Evolutionary conservation across 2,888 invertebrate genomes (phyloP).

Genomic region (Drosophila basisetae): DNA sequence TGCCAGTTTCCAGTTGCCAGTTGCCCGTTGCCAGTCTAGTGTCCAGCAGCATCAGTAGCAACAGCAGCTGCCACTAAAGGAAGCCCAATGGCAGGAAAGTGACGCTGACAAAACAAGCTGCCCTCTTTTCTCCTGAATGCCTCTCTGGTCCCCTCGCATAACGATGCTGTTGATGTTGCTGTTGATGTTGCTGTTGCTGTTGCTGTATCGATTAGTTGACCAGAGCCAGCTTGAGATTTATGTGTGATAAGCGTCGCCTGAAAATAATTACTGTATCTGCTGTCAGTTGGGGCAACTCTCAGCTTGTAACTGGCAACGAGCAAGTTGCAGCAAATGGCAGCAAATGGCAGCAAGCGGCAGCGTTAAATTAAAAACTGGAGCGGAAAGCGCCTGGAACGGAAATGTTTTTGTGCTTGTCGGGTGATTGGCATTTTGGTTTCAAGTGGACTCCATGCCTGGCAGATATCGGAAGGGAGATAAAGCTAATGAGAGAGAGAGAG

Average conservation of each 20-base stretch:
- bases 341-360: constrained; percentile 36
- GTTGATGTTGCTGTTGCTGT: not conserved
- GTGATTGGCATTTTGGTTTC: constrained; percentile 65
- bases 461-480: constrained; percentile 6
- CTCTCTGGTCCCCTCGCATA: constrained; percentile 2
- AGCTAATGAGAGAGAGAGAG: not conserved
- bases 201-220: constrained; percentile 65
- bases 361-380: constrained; percentile 76
- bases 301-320: constrained; percentile 31
- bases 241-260: constrained; percentile 82
- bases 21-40: not conserved
- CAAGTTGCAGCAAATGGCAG: constrained; percentile 21
- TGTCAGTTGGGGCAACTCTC: constrained; percentile 52
- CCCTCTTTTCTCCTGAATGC: constrained; percentile 14
- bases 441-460: constrained; percentile 33
- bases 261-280: constrained; percentile 80
- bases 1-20: constrained; percentile 39
- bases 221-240: constrained; percentile 68
- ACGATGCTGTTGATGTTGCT: constrained; percentile 30
- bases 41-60: constrained; percentile 40
- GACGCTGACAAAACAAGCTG: constrained; percentile 76
- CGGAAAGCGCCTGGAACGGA: constrained; percentile 74
- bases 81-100: constrained; percentile 77
- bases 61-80: constrained; percentile 68
- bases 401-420: constrained; percentile 68